Percentiles rank a stretch among this genome's conserved stretches.
These are phyloP conservation scores for Nemoura dubitans DNA, from an alignment of 2,888 invertebrate species.

Conservation along the genomic window DNA sequence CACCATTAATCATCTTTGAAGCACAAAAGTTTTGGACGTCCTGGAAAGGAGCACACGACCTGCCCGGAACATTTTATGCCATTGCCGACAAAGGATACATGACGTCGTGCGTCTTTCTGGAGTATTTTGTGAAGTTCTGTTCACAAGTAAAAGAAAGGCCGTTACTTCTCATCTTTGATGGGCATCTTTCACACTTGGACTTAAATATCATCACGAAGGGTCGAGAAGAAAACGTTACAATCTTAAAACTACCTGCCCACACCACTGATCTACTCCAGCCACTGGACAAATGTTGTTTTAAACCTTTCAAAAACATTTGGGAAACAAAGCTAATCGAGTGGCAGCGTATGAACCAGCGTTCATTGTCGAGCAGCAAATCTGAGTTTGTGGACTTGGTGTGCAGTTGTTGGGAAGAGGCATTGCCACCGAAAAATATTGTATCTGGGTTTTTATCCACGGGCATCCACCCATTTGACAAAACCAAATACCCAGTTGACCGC, in stretches of 20 bases:
- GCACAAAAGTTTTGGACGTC: slow-evolving; percentile 23
- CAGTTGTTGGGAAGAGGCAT: not conserved
- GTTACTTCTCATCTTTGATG: slow-evolving; percentile 47
- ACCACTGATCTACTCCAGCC: slow-evolving; percentile 43
- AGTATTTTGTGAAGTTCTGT: slow-evolving; percentile 42
- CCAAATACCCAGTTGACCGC: slow-evolving; percentile 15
- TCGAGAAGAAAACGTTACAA: slow-evolving; percentile 43
- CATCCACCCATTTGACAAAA: not conserved
- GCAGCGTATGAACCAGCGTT: slow-evolving; percentile 22
- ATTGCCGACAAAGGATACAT: slow-evolving; percentile 40
- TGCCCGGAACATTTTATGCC: slow-evolving; percentile 28
- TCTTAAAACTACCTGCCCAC: slow-evolving; percentile 48
- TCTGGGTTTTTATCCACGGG: slow-evolving; percentile 1
- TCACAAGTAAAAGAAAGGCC: slow-evolving; percentile 42
- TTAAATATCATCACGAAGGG: slow-evolving; percentile 35
- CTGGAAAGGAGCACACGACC: slow-evolving; percentile 33
- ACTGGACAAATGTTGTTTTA: slow-evolving; percentile 9
- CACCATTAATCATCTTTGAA: slow-evolving; percentile 48
- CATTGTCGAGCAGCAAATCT: not conserved
- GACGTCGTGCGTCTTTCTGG: slow-evolving; percentile 36
- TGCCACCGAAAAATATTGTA: not conserved
- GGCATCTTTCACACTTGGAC: slow-evolving; percentile 47
- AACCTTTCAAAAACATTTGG: slow-evolving; percentile 21
- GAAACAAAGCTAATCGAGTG: not conserved
- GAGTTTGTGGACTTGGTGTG: slow-evolving; percentile 21